Conservation (phyloP, 2,888 invertebrate species). For the Elegia similella region DNA sequence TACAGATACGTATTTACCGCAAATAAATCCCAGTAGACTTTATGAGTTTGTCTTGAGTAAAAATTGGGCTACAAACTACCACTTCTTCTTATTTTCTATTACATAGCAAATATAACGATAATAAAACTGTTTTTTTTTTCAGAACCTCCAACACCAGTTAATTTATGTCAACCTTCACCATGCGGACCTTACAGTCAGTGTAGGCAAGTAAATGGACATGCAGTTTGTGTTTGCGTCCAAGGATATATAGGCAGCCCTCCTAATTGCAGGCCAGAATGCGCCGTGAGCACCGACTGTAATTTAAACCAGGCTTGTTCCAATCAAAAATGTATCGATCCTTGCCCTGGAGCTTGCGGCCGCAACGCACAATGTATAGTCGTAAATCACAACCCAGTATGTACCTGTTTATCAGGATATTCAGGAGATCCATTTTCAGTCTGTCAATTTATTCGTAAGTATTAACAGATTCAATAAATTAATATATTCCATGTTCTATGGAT, state of each 20-base stretch:
- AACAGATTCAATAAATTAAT: not conserved
- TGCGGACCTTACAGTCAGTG: conserved; percentile 90
- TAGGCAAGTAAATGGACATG: conserved; percentile 84
- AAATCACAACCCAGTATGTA: conserved; percentile 85
- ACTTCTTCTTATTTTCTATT: too few relatives aligned
- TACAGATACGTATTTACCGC: too few relatives aligned
- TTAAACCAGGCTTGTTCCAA: conserved; percentile 86
- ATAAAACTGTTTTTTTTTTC: conserved; percentile 27
- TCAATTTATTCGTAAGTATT: conserved; percentile 67
- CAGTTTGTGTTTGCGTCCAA: conserved; percentile 87
- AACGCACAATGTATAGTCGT: conserved; percentile 82
- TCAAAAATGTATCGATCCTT: conserved; percentile 89
- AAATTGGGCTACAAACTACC: too few relatives aligned
- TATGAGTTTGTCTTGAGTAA: too few relatives aligned
- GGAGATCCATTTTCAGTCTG: conserved; percentile 90
- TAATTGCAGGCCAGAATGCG: conserved; percentile 89
- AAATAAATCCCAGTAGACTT: too few relatives aligned
- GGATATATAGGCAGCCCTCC: conserved; percentile 87
- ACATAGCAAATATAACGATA: too few relatives aligned
- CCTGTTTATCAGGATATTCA: conserved; percentile 83
- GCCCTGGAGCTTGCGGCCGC: conserved; percentile 87
- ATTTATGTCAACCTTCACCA: conserved; percentile 68
- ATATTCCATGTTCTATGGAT: too few relatives aligned
- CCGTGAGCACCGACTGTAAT: conserved; percentile 87
- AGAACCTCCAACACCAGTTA: conserved; percentile 46